Evolutionary conservation across 2,113 vertebrate species (phyloP), one percentile per base, ranked within the genome.

Genomic region (Zapus hudsonius): DNA sequence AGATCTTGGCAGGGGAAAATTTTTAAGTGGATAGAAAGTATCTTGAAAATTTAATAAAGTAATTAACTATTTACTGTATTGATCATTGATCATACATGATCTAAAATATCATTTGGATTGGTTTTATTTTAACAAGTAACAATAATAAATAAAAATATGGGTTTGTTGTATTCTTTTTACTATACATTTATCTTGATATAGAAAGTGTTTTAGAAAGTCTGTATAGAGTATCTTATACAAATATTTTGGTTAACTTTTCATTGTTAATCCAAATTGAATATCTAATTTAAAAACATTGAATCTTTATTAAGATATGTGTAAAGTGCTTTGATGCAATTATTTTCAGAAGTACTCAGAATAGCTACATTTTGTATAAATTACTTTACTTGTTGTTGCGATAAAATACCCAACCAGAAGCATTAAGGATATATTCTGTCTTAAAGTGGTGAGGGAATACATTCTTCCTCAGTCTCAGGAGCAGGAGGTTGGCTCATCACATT

Each of bases 291-390:
- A 96, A 92, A 85, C 29, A 78, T 81, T 55, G 15, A 88, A 13
- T 36, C 83, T 93, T 93, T 95, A 93, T 91, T 96, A 90, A 92
- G 22, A 94, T 52, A 52, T 82, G 66, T 92, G 84, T 84, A 57
- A 95, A 95, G 92, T 94, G 55, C 84, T 94, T 95, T 96, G 84
- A 91, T 94, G 22, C 61, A 90, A 23, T 69, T 61, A 78, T 78
- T 87, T 93, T 78, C 83, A 91, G 55, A 94, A 87, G 31, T 93
- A 52, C 52, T 83, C 84, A 89, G 57, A 38, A 92, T 94, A 95
- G 95, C 95, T 94, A 95, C 67, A 76, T 63, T 52, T 52, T 52
- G 16, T 52, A 52, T 52, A 15, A 52, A 15, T 52, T 52, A 52
- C 52, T 52, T 52, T 52, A 52, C 52, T 52, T 52, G 12, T 52